These are phyloP conservation scores for Umimayanthus chanpuru DNA, from an alignment of 92 coral and sea anemone species.

Conservation along the genomic window DNA sequence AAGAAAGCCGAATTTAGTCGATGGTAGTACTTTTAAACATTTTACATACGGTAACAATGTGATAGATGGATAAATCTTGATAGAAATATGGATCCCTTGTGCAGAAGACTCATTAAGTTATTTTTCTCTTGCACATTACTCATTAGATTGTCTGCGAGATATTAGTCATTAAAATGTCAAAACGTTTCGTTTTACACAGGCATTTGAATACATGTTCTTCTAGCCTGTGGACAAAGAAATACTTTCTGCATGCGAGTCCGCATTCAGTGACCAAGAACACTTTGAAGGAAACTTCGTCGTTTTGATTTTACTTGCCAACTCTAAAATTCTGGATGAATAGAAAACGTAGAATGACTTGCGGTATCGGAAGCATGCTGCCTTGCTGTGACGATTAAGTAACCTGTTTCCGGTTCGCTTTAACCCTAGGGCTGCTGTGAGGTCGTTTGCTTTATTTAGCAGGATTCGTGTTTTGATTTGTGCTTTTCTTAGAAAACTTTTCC, in stretches of 20 bases:
- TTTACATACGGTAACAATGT: neutral
- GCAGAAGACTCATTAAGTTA: neutral
- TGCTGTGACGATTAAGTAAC: neutral
- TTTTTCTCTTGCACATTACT: slow-evolving; percentile 1
- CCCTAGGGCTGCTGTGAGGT: neutral
- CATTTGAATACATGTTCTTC: neutral
- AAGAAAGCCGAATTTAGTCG: neutral
- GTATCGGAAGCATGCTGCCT: slow-evolving; percentile 1
- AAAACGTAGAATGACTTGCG: neutral
- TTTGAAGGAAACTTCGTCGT: neutral
- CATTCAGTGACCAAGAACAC: neutral
- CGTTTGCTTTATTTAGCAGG: neutral
- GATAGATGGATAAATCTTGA: neutral
- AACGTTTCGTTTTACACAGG: neutral
- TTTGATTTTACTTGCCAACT: no score
- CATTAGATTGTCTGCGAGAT: slow-evolving; percentile 1
- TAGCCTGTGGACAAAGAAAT: neutral
- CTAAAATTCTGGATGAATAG: neutral
- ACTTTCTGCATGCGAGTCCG: neutral
- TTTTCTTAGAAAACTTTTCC: no score
- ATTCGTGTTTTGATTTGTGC: neutral
- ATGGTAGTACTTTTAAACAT: neutral
- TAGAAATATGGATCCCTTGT: neutral
- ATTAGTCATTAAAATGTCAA: neutral
- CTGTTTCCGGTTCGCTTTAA: neutral